These are phyloP conservation scores for Epinotia bilunana DNA, from an alignment of 2,888 invertebrate genomes.

Conservation along the genomic window DNA sequence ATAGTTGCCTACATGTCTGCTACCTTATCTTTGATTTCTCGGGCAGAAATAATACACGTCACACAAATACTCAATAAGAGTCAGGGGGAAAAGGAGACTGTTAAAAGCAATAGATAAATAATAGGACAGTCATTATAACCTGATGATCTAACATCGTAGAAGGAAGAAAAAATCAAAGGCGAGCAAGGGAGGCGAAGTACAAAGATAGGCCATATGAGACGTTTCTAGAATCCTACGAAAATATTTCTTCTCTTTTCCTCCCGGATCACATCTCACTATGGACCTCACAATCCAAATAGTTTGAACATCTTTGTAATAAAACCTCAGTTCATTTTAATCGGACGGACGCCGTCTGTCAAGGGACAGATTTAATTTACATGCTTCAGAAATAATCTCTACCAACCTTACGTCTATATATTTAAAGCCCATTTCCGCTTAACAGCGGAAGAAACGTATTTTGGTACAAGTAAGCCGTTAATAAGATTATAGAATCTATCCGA, in stretches of 20 bases:
- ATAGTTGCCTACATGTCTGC: no score
- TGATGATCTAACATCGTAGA: no score
- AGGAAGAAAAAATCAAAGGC: no score
- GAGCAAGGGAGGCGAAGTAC: no score
- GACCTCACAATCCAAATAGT: conserved; percentile 27
- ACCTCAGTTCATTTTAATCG: conserved; percentile 45
- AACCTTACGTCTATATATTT: not conserved
- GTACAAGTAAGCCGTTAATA: conserved; percentile 42
- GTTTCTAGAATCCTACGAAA: not conserved
- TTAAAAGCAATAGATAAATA: no score
- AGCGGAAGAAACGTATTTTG: not conserved
- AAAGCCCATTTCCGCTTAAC: conserved; percentile 18
- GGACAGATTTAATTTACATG: conserved; percentile 45
- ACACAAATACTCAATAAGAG: no score
- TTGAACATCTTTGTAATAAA: conserved; percentile 17
- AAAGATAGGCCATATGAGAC: not conserved
- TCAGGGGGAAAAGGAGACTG: no score
- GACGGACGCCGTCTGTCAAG: conserved; percentile 43
- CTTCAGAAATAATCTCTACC: not conserved
- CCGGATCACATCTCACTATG: not conserved
- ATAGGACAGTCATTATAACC: no score
- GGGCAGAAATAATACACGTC: no score
- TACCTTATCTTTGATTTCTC: no score
- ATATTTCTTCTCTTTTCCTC: not conserved
- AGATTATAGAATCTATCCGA: conserved; percentile 40